Conservation (phyloP, 2,113 vertebrate genomes). For the Pterocles gutturalis region DNA sequence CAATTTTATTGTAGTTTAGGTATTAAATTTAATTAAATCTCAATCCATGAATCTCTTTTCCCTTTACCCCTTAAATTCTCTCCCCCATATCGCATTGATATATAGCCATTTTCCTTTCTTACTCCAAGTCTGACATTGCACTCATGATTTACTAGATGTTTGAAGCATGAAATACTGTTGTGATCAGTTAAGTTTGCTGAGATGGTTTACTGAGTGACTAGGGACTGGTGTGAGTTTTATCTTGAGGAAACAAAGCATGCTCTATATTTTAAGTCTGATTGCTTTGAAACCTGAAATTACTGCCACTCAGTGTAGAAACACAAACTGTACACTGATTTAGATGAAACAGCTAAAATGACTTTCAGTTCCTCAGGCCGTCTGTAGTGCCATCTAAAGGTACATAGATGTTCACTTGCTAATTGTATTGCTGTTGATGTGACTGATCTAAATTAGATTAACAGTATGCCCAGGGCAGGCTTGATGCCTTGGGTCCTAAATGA, state of each 20-base stretch:
- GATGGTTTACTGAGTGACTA: background rate
- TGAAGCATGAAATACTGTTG: background rate
- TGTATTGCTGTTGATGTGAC: background rate
- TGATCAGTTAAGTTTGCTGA: background rate
- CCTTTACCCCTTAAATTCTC: too few species aligned
- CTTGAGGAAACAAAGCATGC: background rate
- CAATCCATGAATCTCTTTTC: too few species aligned
- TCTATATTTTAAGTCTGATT: background rate
- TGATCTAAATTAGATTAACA: background rate
- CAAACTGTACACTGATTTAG: background rate
- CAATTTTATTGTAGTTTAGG: too few species aligned
- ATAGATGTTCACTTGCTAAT: background rate
- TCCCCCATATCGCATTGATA: background rate
- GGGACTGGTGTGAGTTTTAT: background rate
- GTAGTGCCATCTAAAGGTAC: background rate
- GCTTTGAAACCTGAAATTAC: background rate
- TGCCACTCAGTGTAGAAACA: background rate
- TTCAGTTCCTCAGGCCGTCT: background rate
- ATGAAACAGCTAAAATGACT: background rate
- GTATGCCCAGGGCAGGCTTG: background rate
- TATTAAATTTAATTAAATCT: too few species aligned
- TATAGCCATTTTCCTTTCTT: background rate
- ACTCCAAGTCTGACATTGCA: fast-evolving
- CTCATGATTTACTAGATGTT: background rate
- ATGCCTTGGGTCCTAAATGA: background rate